Percentiles rank a stretch among this genome's conserved stretches.
phyloP scores from a whole-genome alignment of 2,797 vertebrate species.

The Lagocephalus sceleratus region DNA sequence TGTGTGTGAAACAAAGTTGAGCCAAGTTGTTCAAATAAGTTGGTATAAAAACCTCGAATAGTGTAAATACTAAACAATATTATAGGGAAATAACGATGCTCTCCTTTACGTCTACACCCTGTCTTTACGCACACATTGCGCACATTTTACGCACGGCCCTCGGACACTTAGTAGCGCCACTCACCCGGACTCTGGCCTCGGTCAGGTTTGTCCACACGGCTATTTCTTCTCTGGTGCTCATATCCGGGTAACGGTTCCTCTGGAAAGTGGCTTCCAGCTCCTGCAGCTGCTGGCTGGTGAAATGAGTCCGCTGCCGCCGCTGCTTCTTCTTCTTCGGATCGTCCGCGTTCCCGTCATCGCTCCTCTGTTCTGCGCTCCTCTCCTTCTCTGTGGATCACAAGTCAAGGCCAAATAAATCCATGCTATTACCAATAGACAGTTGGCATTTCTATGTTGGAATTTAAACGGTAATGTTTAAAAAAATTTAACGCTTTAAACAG shows the following conservation, averaged over 20 bases:
- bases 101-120: no score
- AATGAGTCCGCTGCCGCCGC: conserved; percentile 90
- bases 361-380: conserved; percentile 82
- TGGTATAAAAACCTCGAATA: neutral
- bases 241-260: conserved; percentile 94
- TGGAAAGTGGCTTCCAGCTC: conserved; percentile 95
- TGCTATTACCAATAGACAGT: no score
- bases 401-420: neutral
- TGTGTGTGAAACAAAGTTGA: no score
- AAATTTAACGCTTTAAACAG: neutral
- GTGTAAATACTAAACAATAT: no score
- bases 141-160: conserved; percentile 31
- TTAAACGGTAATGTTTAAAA: neutral
- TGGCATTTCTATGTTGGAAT: no score
- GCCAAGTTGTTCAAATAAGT: neutral
- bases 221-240: conserved; percentile 95
- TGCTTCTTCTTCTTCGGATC: conserved; percentile 95
- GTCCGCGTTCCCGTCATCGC: conserved; percentile 84
- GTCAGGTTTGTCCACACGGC: conserved; percentile 96
- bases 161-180: conserved; percentile 29
- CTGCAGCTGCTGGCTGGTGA: conserved; percentile 95
- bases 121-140: conserved; percentile 15
- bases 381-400: conserved; percentile 83
- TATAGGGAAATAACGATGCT: no score
- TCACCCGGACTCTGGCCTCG: conserved; percentile 93